Evolutionary conservation across 2,797 vertebrate genomes (phyloP), one percentile per base, ranked within the genome.

Genomic region (Pygocentrus nattereri): DNA sequence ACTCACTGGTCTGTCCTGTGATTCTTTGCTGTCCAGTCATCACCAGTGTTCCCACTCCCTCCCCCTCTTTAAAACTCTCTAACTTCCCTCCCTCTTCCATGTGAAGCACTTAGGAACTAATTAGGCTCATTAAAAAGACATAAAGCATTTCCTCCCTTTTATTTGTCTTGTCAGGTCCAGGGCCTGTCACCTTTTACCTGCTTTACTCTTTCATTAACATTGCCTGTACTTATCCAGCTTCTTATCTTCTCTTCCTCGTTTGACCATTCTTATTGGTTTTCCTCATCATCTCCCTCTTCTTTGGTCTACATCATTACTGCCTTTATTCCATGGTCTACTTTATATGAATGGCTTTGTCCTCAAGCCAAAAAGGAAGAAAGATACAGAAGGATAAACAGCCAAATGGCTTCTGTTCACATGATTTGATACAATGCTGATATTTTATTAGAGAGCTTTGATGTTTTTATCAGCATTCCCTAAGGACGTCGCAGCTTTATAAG

Each of bases 121-220:
- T 88, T 84, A 81, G 85, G 21, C 70, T 67, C 56, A 82, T 84
- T 87, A 85, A 86, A 85, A 74, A 71, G 83, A 83, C 80, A 70
- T 78, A 47, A 78, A 70, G 49, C 71, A 75, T 85, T 87, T 87
- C 84, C 79, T 85, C 54, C 82, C 71, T 73, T 82, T 86, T 86
- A 82, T 87, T 81, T 82, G 79, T 62, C 65, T 74, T 82, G 73
- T 79, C 74, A 50, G 68, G 31, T 76, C 52, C 83, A 61, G 75
- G 71, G 41, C 61, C 70, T 69, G 71, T 83, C 49, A 30, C 61
- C 74, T 77, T 79, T 25, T 74, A 44, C 54, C 75, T 71, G 19
- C 54, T 67, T 34, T 61, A 18, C 30, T 61, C 18, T 34, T 76
- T 78, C 34, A 77, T 74, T 70, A 41, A 52, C 21, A 25, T 85